These are phyloP conservation scores for Thermophis baileyi DNA, from an alignment of 2,113 vertebrate species.

Conservation along the genomic window DNA sequence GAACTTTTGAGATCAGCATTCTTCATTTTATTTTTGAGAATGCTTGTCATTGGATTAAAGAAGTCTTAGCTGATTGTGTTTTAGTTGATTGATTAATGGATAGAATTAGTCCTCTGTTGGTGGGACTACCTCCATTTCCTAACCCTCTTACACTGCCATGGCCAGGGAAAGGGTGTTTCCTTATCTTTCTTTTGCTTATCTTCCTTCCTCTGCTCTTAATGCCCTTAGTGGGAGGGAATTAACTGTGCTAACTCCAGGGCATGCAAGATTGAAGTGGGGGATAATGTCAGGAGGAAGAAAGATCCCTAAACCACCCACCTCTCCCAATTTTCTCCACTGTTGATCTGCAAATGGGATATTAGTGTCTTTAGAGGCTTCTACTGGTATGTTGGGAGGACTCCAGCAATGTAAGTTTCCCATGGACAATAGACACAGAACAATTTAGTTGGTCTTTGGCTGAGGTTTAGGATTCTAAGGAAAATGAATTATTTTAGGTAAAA, in stretches of 20 bases:
- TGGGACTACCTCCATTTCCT: not conserved
- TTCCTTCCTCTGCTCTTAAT: not conserved
- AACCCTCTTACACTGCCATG: not conserved
- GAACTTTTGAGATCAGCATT: not conserved
- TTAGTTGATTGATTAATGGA: not conserved
- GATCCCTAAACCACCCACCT: not conserved
- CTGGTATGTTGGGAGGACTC: not conserved
- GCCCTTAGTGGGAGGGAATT: not conserved
- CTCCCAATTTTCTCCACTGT: not conserved
- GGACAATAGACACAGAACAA: not conserved
- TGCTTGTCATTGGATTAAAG: not conserved
- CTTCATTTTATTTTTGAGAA: not conserved
- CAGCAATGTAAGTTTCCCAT: not conserved
- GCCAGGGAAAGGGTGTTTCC: not conserved
- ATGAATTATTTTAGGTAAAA: not conserved
- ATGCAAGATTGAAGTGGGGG: not conserved
- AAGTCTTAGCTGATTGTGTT: not conserved
- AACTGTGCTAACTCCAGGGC: not conserved
- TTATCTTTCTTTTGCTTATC: not conserved
- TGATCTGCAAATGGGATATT: not conserved
- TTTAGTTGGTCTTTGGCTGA: not conserved
- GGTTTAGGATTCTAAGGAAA: not conserved
- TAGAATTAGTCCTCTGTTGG: not conserved
- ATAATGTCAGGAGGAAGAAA: not conserved
- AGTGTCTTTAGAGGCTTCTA: not conserved